Conservation (phyloP, 2,888 invertebrate species). For the Nomada ruficornis region DNA sequence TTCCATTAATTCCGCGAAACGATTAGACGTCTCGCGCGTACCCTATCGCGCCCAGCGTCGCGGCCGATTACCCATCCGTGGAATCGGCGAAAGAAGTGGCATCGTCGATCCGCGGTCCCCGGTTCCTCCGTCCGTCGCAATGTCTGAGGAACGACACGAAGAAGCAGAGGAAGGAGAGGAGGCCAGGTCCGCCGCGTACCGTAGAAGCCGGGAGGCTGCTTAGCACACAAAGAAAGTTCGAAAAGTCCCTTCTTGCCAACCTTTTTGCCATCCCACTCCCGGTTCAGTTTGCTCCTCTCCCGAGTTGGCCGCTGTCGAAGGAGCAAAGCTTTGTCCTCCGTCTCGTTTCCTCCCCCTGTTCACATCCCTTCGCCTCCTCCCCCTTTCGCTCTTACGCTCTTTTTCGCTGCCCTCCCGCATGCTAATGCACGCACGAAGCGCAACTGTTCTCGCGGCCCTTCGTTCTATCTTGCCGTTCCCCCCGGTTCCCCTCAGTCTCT, state of each 20-base stretch:
- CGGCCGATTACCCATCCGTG: constrained; percentile 56
- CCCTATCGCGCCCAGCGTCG: constrained; percentile 37
- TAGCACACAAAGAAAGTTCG: constrained; percentile 82
- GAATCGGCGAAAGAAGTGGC: constrained; percentile 51
- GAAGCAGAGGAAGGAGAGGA: constrained; percentile 38
- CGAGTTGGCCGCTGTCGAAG: constrained; percentile 60
- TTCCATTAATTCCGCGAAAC: neutral
- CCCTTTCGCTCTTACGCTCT: constrained; percentile 56
- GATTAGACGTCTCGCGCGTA: constrained; percentile 19
- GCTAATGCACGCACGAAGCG: constrained; percentile 81
- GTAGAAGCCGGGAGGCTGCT: constrained; percentile 73
- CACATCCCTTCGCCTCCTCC: constrained; percentile 40
- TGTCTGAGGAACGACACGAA: constrained; percentile 54
- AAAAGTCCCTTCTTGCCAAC: constrained; percentile 74
- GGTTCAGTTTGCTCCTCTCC: constrained; percentile 43
- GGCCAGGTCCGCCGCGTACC: constrained; percentile 49
- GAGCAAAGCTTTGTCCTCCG: constrained; percentile 58
- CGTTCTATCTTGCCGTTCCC: constrained; percentile 57
- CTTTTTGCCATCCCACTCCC: constrained; percentile 67
- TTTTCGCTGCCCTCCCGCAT: constrained; percentile 77
- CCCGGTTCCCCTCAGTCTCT: constrained; percentile 56
- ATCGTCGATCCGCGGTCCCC: constrained; percentile 46
- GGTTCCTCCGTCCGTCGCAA: constrained; percentile 47
- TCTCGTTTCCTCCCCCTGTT: constrained; percentile 59
- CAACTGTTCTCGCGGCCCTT: constrained; percentile 81